These are phyloP conservation scores for Schrankia costaestrigalis DNA, from an alignment of 2,888 invertebrate genomes.

Conservation along the genomic window DNA sequence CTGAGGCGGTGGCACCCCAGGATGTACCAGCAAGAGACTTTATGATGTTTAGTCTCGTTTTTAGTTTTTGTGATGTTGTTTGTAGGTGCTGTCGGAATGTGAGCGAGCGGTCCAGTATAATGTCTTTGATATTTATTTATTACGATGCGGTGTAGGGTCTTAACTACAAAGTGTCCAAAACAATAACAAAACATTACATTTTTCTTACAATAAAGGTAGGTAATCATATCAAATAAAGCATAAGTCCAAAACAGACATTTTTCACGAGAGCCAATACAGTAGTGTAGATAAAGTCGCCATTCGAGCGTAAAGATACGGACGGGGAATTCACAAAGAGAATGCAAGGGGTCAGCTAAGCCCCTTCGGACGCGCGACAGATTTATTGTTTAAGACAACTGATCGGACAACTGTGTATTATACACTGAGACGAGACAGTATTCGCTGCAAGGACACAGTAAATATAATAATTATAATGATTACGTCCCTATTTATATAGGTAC, in stretches of 20 bases:
- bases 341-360: slow-evolving; percentile 36
- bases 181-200: background rate
- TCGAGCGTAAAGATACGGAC: slow-evolving; percentile 61
- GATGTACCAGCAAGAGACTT: no score
- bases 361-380: slow-evolving; percentile 51
- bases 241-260: slow-evolving; percentile 38
- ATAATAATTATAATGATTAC: no score
- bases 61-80: no score
- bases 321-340: slow-evolving; percentile 46
- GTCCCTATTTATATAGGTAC: no score
- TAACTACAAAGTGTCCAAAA: no score
- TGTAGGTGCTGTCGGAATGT: no score
- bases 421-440: slow-evolving; percentile 18
- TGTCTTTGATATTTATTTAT: no score
- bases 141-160: no score
- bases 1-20: no score
- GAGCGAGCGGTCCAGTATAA: no score
- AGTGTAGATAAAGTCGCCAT: slow-evolving; percentile 49
- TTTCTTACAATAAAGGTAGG: background rate
- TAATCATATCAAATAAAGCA: background rate
- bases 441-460: no score
- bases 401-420: slow-evolving; percentile 43
- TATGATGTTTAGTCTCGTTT: no score
- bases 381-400: slow-evolving; percentile 59
- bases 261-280: slow-evolving; percentile 42